Base-by-base conservation (phyloP, 1,140 invertebrate species). In the Eulimnadia texana region DNA sequence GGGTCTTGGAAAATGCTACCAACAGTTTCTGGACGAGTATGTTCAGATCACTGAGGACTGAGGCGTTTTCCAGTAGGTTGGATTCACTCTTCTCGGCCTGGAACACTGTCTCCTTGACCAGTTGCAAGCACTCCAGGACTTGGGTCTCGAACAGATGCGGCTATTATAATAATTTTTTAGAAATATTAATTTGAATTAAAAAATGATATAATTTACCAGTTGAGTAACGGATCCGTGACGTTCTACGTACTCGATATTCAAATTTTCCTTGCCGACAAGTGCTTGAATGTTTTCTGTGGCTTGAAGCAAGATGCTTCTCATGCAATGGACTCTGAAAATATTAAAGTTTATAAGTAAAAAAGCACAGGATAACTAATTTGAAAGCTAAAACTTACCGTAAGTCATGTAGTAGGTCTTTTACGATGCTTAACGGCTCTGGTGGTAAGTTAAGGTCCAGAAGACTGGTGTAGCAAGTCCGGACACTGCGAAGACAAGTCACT, bases 381-480 rank as follows among this genome's bases (percentile, higher is more conserved):
- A 54, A 42, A 49, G 19, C 16, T 49, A 10, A 27, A 50, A 60
- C 25, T 53, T 68, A 80, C 79, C 78, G 76, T 66, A 95, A 81
- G 73, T 95, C 88, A 72, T 93, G 85, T 60, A 93, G 84, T 19
- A 96, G 79, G 59, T 82, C 81, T 66, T 86, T 85, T 29, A 95
- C 80, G 53, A 91, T 82, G 67, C 88, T 85, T 42, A 93, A 73
- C 2, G 88, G 84, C 64, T 90, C 86, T 25, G 80, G 82, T 0
- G 87, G 86, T 51, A 91, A 74, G 73, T 93, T 89, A 50, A 91
- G 72, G 54, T 80, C 77, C 63, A 87, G 83, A 1, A 88, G 70
- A 1, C 81, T 79, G 25, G 78, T 77, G 67, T 86, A 87, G 58
- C 83, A 79, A 28, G 81, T 78, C 62, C 84, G 72, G 1, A 90